Evolutionary conservation across 2,888 invertebrate genomes (phyloP).

Genomic region (Vesta saturnalis): DNA sequence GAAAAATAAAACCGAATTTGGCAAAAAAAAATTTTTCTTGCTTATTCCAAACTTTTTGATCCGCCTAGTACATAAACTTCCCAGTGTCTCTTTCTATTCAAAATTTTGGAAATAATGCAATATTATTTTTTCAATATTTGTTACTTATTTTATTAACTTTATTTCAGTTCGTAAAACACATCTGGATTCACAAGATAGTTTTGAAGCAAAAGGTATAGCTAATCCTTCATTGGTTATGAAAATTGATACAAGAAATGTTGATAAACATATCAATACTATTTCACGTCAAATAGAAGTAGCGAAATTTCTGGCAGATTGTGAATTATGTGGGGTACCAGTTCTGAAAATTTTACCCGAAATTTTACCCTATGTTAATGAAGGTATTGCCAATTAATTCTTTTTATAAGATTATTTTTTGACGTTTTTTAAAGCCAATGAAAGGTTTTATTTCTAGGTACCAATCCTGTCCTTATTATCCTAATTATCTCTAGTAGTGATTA

Average conservation of each 20-base stretch:
- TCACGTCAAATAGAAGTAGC: conserved; percentile 83
- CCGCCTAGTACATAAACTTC: too few relatives aligned
- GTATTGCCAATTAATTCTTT: conserved; percentile 33
- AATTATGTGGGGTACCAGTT: conserved; percentile 65
- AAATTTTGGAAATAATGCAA: not conserved
- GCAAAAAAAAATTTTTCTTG: too few relatives aligned
- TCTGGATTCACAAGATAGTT: conserved; percentile 41
- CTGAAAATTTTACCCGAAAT: conserved; percentile 52
- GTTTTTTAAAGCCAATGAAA: too few relatives aligned
- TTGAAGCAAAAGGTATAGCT: conserved; percentile 62
- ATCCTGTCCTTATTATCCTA: too few relatives aligned
- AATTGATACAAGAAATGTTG: conserved; percentile 76
- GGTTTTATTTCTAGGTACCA: not conserved
- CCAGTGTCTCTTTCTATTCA: not conserved
- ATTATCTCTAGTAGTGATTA: too few relatives aligned
- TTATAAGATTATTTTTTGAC: not conserved
- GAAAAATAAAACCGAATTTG: too few relatives aligned
- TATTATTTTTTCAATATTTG: not conserved
- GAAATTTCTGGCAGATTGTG: conserved; percentile 75
- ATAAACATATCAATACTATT: conserved; percentile 82
- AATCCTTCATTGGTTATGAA: conserved; percentile 73
- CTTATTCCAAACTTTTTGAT: too few relatives aligned
- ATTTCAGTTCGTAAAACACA: conserved; percentile 31
- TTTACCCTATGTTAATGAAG: conserved; percentile 45
- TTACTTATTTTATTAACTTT: not conserved